These are phyloP conservation scores for Daubentonia madagascariensis DNA, from an alignment of 2,113 vertebrate species.

Conservation along the genomic window DNA sequence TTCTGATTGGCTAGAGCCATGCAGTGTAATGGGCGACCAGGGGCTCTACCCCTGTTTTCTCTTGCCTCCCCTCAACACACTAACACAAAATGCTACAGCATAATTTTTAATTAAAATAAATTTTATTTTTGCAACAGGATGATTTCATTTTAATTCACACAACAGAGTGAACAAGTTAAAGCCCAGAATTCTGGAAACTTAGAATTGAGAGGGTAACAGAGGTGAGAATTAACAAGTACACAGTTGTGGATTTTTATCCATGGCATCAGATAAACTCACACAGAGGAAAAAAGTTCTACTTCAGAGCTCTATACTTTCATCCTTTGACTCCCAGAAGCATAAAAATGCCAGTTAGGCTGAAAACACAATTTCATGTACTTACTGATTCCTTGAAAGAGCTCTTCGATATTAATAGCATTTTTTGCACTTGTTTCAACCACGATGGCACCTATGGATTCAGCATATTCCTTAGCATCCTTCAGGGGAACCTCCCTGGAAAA, in stretches of 20 bases:
- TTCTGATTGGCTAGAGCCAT: neutral
- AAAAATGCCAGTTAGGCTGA: no score
- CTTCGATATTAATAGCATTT: slow-evolving; percentile 96
- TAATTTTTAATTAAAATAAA: neutral
- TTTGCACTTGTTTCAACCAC: slow-evolving; percentile 98
- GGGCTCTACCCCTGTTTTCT: neutral
- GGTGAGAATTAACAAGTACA: neutral
- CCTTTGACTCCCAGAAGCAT: neutral
- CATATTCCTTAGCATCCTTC: slow-evolving; percentile 98
- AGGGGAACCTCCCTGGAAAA: slow-evolving; percentile 93
- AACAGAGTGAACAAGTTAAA: neutral
- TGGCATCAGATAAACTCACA: neutral
- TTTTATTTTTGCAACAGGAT: neutral
- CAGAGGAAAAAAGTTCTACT: neutral
- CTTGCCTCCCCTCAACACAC: neutral
- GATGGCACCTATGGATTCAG: slow-evolving; percentile 96
- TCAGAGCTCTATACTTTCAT: neutral
- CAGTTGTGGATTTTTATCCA: neutral
- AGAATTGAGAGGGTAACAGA: neutral
- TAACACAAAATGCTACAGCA: neutral
- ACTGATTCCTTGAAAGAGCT: slow-evolving; percentile 99
- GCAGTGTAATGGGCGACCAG: neutral
- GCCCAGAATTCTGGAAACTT: neutral
- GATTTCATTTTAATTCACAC: neutral
- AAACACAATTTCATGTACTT: slow-evolving; percentile 75